A percentile compares a stretch with the other conserved stretches of the same genome.
phyloP scores from a whole-genome alignment of 2,888 invertebrate genomes.

The Coelopa pilipes region DNA sequence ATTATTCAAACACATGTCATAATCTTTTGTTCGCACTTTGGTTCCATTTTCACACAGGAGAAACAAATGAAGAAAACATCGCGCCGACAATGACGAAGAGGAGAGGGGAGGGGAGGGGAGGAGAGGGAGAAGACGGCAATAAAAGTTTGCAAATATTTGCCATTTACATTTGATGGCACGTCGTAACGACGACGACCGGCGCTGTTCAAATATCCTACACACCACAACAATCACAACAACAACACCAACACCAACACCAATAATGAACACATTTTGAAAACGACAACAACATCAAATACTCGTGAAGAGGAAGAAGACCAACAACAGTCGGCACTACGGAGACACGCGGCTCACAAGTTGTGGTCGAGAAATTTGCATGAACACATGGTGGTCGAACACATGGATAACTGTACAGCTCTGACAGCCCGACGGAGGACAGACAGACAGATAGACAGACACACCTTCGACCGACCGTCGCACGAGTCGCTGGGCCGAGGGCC shows the following conservation, averaged over 20 bases:
- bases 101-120: too few relatives aligned
- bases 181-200: too few relatives aligned
- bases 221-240: too few relatives aligned
- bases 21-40: background rate
- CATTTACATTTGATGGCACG: too few relatives aligned
- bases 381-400: background rate
- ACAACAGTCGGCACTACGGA: background rate
- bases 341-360: background rate
- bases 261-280: background rate
- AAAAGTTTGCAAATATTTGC: too few relatives aligned
- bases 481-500: background rate
- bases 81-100: too few relatives aligned
- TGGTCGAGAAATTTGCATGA: background rate
- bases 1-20: conserved; percentile 5
- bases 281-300: background rate
- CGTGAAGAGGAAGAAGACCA: background rate
- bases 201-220: too few relatives aligned
- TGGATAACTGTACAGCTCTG: background rate
- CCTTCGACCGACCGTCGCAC: background rate
- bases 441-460: conserved; percentile 7
- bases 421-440: conserved; percentile 2
- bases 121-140: too few relatives aligned
- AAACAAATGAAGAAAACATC: too few relatives aligned
- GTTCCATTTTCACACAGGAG: background rate
- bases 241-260: too few relatives aligned